These are phyloP conservation scores for Hybognathus amarus DNA, from an alignment of 2,797 vertebrate genomes.

Conservation along the genomic window DNA sequence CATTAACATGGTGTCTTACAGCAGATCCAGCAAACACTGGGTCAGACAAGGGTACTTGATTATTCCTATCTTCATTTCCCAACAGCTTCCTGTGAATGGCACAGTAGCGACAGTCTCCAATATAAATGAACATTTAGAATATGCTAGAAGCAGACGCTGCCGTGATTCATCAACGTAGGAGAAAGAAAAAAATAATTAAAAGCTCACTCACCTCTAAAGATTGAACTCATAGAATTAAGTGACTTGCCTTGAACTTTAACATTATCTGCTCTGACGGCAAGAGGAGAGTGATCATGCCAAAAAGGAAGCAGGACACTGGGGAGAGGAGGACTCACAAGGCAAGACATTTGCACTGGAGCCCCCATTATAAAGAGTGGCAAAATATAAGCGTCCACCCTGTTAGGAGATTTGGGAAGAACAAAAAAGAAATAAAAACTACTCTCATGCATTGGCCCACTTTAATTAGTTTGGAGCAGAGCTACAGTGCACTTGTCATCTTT, in stretches of 20 bases:
- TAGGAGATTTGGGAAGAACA: neutral
- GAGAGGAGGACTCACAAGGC: conserved; percentile 34
- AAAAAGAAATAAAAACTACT: too few relatives aligned
- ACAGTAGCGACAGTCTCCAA: conserved; percentile 40
- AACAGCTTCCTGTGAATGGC: conserved; percentile 41
- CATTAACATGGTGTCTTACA: too few relatives aligned
- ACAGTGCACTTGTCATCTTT: neutral
- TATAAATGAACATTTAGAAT: conserved; percentile 47
- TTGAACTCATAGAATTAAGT: neutral
- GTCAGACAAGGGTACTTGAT: neutral
- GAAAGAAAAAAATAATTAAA: rapidly evolving
- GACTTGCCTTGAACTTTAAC: conserved; percentile 55
- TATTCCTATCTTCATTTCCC: conserved; percentile 38
- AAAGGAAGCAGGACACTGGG: conserved; percentile 54
- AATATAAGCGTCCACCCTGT: conserved; percentile 55
- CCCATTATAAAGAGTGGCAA: conserved; percentile 61
- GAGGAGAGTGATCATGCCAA: conserved; percentile 56
- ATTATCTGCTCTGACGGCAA: conserved; percentile 30
- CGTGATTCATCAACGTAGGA: conserved; percentile 57
- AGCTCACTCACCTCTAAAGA: neutral
- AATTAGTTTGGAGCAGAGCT: too few relatives aligned
- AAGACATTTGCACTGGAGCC: conserved; percentile 58
- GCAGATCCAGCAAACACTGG: too few relatives aligned
- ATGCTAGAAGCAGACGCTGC: conserved; percentile 37
- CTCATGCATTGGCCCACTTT: too few relatives aligned